phyloP scores from a whole-genome alignment of 1,140 invertebrate genomes.

The Acromyrmex echinatior region DNA sequence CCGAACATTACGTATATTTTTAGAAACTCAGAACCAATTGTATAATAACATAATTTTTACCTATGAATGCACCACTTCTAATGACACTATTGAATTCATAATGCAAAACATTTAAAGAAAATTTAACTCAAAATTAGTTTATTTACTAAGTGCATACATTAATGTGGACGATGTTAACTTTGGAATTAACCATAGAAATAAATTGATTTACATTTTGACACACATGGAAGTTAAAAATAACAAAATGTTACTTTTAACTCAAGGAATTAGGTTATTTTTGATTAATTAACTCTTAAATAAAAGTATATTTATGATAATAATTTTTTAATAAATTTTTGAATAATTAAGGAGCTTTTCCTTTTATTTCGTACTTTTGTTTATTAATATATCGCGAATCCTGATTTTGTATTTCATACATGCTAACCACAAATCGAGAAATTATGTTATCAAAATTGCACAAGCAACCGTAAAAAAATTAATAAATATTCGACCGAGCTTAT shows the following conservation, averaged over 20 bases:
- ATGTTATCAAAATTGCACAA: not conserved
- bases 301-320: conserved; percentile 2
- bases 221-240: no score
- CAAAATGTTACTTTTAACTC: no score
- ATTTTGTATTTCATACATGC: no score
- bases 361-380: not conserved
- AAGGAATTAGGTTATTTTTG: no score
- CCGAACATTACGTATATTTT: not conserved
- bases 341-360: no score
- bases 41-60: not conserved
- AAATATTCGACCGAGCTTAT: not conserved
- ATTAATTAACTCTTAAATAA: no score
- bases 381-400: not conserved
- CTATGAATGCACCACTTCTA: not conserved
- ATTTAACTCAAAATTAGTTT: no score
- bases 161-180: no score
- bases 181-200: no score
- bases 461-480: not conserved
- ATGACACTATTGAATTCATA: no score
- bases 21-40: not conserved
- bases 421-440: not conserved
- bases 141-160: not conserved
- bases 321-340: not conserved
- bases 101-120: no score
- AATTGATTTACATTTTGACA: no score